Evolutionary conservation across 2,797 vertebrate species (phyloP), one percentile per base, ranked within the genome.

Genomic region (Pseudochromis fuscus): DNA sequence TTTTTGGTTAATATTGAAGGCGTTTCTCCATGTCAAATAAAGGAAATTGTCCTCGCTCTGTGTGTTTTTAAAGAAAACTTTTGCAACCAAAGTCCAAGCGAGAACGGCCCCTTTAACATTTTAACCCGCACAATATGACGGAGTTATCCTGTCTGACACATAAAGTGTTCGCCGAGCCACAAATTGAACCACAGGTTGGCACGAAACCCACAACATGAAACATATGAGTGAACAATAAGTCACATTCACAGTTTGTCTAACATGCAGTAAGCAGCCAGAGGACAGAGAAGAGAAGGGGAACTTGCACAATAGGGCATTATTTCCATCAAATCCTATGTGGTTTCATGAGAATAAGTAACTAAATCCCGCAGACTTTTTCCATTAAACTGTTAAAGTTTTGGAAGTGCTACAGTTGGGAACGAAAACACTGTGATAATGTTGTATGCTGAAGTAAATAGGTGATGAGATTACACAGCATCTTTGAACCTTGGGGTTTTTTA

Each of bases 301-400:
- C 45, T 83, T 87, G 73, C 78, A 81, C 66, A 85, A 84, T 76
- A 83, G 67, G 60, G 76, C 58, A 84, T 79, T 89, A 87, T 90
- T 89, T 64, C 79, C 66, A 66, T 81, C 72, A 55, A 70, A 74
- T 52, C 19, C 53, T 64, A 42, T 68, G 57, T 67, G 77, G 68
- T 79, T 88, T 84, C 75, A 81, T 62, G 75, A 87, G 67, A 83
- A 76, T 35, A 70, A 75, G 28, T 15, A 86, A 81, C 64, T 76
- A 84, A 90, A 83, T 84, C 85, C 89, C 75, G 79, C 85, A 85
- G 87, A 90, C 71, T 49, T 85, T 88, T 89, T 88, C 86, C 82
- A 89, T 85, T 83, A 77, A 80, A 79, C 66, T 80, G 67, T 86
- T 77, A 82, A n/a, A 81, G 30, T 55, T 77, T 59, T 84, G 66